A percentile compares a stretch with the other conserved stretches of the same genome.
These are phyloP conservation scores for Drosophila buzzatii DNA, from an alignment of 2,888 invertebrate genomes.

Conservation along the genomic window DNA sequence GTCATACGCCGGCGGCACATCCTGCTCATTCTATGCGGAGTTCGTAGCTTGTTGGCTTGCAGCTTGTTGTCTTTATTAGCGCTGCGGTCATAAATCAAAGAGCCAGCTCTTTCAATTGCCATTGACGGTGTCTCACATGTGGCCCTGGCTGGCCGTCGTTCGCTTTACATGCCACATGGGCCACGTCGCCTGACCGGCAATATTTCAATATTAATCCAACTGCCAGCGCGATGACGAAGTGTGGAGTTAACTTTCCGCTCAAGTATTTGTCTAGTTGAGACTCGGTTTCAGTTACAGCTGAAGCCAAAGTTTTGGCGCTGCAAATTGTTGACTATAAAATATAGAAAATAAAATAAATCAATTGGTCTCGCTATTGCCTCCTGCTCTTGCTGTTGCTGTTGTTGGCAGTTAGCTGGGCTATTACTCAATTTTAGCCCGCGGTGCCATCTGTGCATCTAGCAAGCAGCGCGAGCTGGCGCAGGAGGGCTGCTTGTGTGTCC, in stretches of 20 bases:
- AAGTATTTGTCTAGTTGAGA: constrained; percentile 70
- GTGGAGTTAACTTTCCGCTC: constrained; percentile 71
- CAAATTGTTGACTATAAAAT: constrained; percentile 59
- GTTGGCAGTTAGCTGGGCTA: constrained; percentile 70
- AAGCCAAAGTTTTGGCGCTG: constrained; percentile 37
- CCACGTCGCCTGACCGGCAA: constrained; percentile 65
- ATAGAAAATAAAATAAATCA: constrained; percentile 81
- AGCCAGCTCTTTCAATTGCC: constrained; percentile 59
- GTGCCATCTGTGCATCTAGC: constrained; percentile 54
- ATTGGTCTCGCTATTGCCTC: constrained; percentile 66
- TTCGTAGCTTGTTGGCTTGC: constrained; percentile 55
- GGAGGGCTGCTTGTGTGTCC: constrained; percentile 37
- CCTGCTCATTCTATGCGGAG: constrained; percentile 49
- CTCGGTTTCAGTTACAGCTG: constrained; percentile 36
- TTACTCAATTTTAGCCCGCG: constrained; percentile 77
- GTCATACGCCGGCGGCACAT: constrained; percentile 67
- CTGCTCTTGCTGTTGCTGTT: constrained; percentile 33
- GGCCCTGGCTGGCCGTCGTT: constrained; percentile 62
- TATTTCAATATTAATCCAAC: constrained; percentile 83
- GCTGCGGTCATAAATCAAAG: constrained; percentile 73
- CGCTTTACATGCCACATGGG: constrained; percentile 67
- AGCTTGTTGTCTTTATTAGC: constrained; percentile 79
- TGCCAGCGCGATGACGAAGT: constrained; percentile 80
- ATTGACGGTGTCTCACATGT: constrained; percentile 67
- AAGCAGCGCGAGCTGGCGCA: constrained; percentile 22